Evolutionary conservation across 1,140 invertebrate genomes (phyloP).

Genomic region (Batillaria attramentaria): DNA sequence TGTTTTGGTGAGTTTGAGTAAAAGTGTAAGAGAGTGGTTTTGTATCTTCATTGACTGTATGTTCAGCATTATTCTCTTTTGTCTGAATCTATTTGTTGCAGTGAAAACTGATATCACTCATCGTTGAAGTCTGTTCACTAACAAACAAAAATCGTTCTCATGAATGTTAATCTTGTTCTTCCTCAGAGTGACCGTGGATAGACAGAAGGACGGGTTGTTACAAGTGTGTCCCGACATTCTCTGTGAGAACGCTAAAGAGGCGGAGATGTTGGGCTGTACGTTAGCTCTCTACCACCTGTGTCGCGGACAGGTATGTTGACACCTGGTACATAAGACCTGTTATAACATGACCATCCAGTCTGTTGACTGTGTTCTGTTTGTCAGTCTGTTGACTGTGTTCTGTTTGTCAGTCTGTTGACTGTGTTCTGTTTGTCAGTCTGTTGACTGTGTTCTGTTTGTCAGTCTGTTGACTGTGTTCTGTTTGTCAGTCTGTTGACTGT

Average conservation of each 20-base stretch:
- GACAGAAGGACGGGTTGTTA: constrained; percentile 60
- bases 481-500: no score
- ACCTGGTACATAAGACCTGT: not conserved
- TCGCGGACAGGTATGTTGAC: constrained; percentile 58
- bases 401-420: no score
- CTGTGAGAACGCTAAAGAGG: constrained; percentile 66
- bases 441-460: no score
- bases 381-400: no score
- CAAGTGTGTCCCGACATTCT: constrained; percentile 60
- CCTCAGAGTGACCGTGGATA: constrained; percentile 53
- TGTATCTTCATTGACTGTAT: not conserved
- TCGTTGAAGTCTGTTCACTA: no score
- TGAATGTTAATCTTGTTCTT: constrained; percentile 6
- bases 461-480: no score
- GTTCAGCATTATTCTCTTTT: no score
- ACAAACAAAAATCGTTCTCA: not conserved
- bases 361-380: no score
- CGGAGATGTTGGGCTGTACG: constrained; percentile 66
- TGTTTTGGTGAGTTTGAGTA: not conserved
- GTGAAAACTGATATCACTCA: no score
- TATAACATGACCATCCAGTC: not conserved
- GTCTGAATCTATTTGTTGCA: no score
- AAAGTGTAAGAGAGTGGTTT: not conserved
- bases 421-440: no score
- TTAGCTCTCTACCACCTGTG: constrained; percentile 67